Conservation (phyloP, 2,888 invertebrate species). For the Phyllotreta cruciferae region DNA sequence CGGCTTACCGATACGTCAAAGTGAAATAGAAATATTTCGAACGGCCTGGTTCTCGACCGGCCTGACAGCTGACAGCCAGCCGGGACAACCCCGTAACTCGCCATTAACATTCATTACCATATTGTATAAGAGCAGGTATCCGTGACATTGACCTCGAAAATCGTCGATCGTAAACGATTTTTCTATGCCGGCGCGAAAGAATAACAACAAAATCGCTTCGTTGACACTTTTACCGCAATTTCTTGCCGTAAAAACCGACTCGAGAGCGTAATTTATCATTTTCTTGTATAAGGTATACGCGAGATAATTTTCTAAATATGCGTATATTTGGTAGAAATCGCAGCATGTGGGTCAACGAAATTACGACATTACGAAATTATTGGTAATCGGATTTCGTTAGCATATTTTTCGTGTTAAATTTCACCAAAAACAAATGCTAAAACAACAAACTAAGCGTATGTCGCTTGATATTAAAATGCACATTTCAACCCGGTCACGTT, state of each 20-base stretch:
- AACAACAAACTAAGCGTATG: too few relatives aligned
- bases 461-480: neutral
- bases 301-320: too few relatives aligned
- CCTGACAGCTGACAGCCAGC: conserved; percentile 17
- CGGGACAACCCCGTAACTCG: conserved; percentile 9
- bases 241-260: neutral
- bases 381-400: too few relatives aligned
- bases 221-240: too few relatives aligned
- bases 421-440: too few relatives aligned
- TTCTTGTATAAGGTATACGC: too few relatives aligned
- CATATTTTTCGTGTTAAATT: too few relatives aligned
- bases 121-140: conserved; percentile 10
- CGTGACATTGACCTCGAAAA: conserved; percentile 19
- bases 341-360: conserved; percentile 46
- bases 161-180: conserved; percentile 1
- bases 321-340: neutral
- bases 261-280: too few relatives aligned
- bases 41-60: neutral
- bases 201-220: too few relatives aligned
- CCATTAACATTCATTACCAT: conserved; percentile 20
- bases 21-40: conserved; percentile 15
- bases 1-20: conserved; percentile 16
- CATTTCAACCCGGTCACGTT: conserved; percentile 42
- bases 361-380: conserved; percentile 44
- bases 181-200: neutral